These are phyloP conservation scores for Myotis davidii DNA, from an alignment of 2,113 vertebrate genomes.

Conservation along the genomic window DNA sequence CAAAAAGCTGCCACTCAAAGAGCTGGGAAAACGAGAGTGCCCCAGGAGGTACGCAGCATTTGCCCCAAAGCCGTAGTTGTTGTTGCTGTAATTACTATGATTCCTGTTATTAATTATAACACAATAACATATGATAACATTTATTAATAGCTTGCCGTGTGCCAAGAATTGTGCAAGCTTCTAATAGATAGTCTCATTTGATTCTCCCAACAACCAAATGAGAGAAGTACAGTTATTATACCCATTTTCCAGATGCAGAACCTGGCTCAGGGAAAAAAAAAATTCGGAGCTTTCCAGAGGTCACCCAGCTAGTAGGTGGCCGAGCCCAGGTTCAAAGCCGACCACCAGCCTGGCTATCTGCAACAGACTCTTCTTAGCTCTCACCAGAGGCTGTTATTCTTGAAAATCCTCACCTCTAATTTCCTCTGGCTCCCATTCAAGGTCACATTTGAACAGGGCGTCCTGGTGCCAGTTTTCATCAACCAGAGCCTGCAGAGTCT, in stretches of 20 bases:
- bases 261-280: not conserved
- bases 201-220: not conserved
- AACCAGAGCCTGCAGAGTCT: not conserved
- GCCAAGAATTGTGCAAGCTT: not conserved
- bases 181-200: not conserved
- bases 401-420: not conserved
- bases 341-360: not conserved
- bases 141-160: not conserved
- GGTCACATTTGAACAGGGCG: not conserved
- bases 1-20: not conserved
- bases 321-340: not conserved
- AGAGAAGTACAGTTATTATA: not conserved
- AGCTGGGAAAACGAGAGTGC: not conserved
- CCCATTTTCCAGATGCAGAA: not conserved
- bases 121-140: not conserved
- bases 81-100: not conserved
- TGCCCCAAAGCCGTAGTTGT: not conserved
- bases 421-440: not conserved
- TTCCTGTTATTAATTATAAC: not conserved
- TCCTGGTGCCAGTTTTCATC: not conserved
- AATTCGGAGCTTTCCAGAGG: rapidly evolving
- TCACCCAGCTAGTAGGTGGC: not conserved
- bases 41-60: not conserved
- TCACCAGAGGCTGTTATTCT: not conserved
- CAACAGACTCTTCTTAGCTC: not conserved